phyloP scores from a whole-genome alignment of 2,888 invertebrate species.

The Brachypterus glaber region DNA sequence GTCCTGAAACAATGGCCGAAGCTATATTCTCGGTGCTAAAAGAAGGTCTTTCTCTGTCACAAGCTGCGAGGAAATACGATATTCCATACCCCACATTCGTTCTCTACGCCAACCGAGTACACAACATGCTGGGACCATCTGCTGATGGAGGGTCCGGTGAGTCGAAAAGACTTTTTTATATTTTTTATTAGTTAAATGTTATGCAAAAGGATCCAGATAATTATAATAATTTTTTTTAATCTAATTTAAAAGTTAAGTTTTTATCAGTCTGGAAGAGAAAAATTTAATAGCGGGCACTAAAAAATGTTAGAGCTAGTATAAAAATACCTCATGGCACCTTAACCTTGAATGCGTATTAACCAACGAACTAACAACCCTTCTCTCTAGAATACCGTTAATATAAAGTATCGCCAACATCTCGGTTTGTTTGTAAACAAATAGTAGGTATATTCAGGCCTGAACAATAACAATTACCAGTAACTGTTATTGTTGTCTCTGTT shows the following conservation, averaged over 20 bases:
- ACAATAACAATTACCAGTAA: no score
- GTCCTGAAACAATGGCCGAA: slow-evolving; percentile 91
- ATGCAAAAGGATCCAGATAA: not conserved
- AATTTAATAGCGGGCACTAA: no score
- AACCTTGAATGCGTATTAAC: no score
- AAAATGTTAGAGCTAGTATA: no score
- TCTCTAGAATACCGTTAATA: no score
- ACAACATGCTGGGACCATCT: slow-evolving; percentile 89
- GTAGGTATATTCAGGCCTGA: no score
- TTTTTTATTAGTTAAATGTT: slow-evolving; percentile 1
- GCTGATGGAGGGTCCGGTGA: slow-evolving; percentile 83
- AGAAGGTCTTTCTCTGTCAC: slow-evolving; percentile 79
- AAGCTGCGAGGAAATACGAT: slow-evolving; percentile 88
- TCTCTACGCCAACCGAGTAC: slow-evolving; percentile 83
- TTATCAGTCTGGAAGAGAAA: no score
- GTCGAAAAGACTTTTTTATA: slow-evolving; percentile 29
- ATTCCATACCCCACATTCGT: slow-evolving; percentile 93
- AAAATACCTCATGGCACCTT: no score
- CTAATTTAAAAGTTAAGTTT: slow-evolving; percentile 2
- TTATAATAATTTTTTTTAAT: not conserved
- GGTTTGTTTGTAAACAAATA: no score
- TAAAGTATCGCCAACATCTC: no score
- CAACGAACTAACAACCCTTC: no score
- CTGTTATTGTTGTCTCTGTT: no score
- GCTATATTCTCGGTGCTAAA: slow-evolving; percentile 88